Evolutionary conservation across 1,140 invertebrate species (phyloP).

Genomic region (Drosophila lacteicornis): DNA sequence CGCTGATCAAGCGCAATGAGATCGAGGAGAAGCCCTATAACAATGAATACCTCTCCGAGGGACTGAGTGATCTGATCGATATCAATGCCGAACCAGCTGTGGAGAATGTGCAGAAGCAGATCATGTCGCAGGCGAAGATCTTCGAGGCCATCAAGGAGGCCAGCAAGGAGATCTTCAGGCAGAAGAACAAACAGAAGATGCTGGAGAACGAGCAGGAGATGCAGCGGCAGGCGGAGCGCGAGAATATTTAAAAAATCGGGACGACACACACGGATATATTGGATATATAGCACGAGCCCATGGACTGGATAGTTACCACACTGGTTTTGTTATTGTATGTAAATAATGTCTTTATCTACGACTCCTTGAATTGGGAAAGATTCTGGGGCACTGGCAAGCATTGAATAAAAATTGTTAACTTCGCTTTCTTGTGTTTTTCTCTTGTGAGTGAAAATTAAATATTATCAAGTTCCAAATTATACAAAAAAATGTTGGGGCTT

Average conservation of each 20-base stretch:
- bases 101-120: slow-evolving; percentile 90
- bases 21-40: slow-evolving; percentile 74
- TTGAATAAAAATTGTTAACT: slow-evolving; percentile 69
- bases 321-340: slow-evolving; percentile 56
- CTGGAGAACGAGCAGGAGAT: slow-evolving; percentile 54
- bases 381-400: slow-evolving; percentile 56
- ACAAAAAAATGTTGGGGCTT: not conserved
- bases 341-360: slow-evolving; percentile 27
- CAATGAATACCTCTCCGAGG: slow-evolving; percentile 86
- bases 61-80: slow-evolving; percentile 87
- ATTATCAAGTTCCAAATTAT: not conserved
- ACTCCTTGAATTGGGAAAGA: slow-evolving; percentile 27
- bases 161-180: slow-evolving; percentile 88
- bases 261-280: slow-evolving; percentile 1
- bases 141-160: slow-evolving; percentile 92
- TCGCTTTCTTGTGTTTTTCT: not conserved
- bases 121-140: slow-evolving; percentile 90
- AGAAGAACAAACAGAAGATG: slow-evolving; percentile 84
- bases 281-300: not conserved
- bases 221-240: slow-evolving; percentile 43
- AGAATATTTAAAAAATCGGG: slow-evolving; percentile 56
- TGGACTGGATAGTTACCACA: slow-evolving; percentile 33
- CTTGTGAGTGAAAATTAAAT: not conserved
- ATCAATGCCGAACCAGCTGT: slow-evolving; percentile 89
- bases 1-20: slow-evolving; percentile 73